These are phyloP conservation scores for Agrotis puta DNA, from an alignment of 2,888 invertebrate genomes.

Conservation along the genomic window DNA sequence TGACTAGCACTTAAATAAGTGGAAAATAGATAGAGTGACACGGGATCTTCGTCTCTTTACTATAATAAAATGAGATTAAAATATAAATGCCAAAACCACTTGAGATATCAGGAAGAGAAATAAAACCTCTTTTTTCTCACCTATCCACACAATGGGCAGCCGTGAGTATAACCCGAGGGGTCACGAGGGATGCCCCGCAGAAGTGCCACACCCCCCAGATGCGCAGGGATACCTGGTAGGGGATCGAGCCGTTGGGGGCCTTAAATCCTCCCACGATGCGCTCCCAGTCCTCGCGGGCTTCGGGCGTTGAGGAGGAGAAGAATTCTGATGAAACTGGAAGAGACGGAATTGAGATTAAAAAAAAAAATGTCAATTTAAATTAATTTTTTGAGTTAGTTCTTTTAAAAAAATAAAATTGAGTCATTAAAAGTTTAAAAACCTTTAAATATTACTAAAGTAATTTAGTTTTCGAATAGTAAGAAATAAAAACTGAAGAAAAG, in stretches of 20 bases:
- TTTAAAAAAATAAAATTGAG: neutral
- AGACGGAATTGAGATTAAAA: neutral
- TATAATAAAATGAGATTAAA: too few relatives aligned
- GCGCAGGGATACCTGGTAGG: conserved; percentile 90
- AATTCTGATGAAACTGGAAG: conserved; percentile 77
- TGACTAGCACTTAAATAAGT: too few relatives aligned
- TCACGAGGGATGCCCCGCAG: conserved; percentile 91
- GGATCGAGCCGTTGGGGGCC: conserved; percentile 87
- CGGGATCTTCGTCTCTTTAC: too few relatives aligned
- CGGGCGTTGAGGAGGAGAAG: conserved; percentile 69
- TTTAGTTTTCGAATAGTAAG: neutral
- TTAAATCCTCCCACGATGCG: conserved; percentile 90
- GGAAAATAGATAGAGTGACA: too few relatives aligned
- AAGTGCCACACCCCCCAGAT: conserved; percentile 88
- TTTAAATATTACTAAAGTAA: neutral
- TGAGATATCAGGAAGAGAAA: too few relatives aligned
- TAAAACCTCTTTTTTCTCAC: conserved; percentile 70
- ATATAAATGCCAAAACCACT: too few relatives aligned
- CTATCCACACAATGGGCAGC: conserved; percentile 91
- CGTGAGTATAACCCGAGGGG: conserved; percentile 88
- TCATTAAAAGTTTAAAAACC: neutral
- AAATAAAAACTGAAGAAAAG: neutral
- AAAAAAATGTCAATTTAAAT: too few relatives aligned
- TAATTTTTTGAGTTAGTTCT: neutral
- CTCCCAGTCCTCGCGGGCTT: conserved; percentile 82